phyloP scores from a whole-genome alignment of 2,888 invertebrate species.

The Euplagia quadripunctaria region DNA sequence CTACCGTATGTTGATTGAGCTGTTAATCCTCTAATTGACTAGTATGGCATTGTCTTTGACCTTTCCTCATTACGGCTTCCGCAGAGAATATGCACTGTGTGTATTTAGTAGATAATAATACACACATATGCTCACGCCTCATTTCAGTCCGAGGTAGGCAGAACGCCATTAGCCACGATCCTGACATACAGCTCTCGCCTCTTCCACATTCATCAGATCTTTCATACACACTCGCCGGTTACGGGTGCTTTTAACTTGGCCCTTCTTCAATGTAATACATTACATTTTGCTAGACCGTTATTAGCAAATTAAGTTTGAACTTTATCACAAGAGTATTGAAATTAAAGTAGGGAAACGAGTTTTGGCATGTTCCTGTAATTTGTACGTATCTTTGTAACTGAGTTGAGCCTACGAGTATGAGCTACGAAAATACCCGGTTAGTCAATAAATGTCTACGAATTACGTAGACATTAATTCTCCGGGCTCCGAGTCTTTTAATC shows the following conservation, averaged over 20 bases:
- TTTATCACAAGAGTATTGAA: background rate
- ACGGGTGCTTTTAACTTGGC: too few species aligned
- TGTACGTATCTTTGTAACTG: background rate
- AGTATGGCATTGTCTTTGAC: slow-evolving; percentile 67
- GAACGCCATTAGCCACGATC: too few species aligned
- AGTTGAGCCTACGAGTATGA: background rate
- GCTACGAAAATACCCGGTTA: slow-evolving; percentile 8
- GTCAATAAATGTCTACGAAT: slow-evolving; percentile 18
- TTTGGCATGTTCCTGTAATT: background rate
- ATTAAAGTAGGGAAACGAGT: slow-evolving; percentile 21
- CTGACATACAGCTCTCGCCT: too few species aligned
- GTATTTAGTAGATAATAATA: slow-evolving; percentile 25
- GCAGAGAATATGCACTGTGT: slow-evolving; percentile 46
- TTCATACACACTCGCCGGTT: too few species aligned
- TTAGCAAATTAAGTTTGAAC: background rate
- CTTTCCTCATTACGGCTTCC: slow-evolving; percentile 77
- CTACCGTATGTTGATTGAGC: slow-evolving; percentile 55
- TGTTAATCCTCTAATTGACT: slow-evolving; percentile 68
- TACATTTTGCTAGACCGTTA: background rate
- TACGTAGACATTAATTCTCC: slow-evolving; percentile 12
- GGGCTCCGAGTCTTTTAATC: background rate
- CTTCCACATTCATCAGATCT: too few species aligned
- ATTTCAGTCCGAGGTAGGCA: too few species aligned
- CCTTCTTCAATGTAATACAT: too few species aligned
- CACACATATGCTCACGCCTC: too few species aligned